Percentiles rank a stretch among this genome's conserved stretches.
Conservation (phyloP, 1,140 invertebrate genomes). For the Cheumatopsyche charites region DNA sequence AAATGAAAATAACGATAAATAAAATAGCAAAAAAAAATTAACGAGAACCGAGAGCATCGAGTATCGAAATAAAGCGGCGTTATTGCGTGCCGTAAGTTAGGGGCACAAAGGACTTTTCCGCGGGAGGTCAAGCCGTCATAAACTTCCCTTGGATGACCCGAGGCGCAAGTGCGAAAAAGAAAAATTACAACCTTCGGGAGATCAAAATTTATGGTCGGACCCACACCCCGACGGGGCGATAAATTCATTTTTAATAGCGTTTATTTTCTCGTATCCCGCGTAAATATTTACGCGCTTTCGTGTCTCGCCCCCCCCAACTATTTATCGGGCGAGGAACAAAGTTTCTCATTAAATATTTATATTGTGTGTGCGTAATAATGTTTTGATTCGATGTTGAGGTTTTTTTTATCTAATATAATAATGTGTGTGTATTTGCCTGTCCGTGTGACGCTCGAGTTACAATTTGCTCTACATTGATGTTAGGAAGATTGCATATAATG, state of each 20-base stretch:
- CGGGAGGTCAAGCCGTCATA: constrained; percentile 17
- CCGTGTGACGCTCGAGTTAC: background rate
- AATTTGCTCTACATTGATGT: too few relatives aligned
- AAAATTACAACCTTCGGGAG: constrained; percentile 22
- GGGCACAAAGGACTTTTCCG: background rate
- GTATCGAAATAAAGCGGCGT: constrained; percentile 11
- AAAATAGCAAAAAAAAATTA: background rate
- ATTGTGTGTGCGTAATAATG: too few relatives aligned
- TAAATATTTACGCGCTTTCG: constrained; percentile 7
- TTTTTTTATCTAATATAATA: too few relatives aligned
- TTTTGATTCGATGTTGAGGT: too few relatives aligned
- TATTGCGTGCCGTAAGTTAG: constrained; percentile 22
- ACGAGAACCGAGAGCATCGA: background rate
- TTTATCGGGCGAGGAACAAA: too few relatives aligned
- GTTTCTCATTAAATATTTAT: too few relatives aligned
- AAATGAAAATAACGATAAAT: too few relatives aligned
- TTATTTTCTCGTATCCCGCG: constrained; percentile 17
- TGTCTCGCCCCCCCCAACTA: too few relatives aligned
- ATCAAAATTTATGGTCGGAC: constrained; percentile 18
- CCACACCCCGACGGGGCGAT: background rate
- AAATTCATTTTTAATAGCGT: constrained; percentile 28
- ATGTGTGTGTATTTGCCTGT: background rate
- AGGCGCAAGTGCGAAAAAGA: constrained; percentile 23
- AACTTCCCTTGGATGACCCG: constrained; percentile 14
- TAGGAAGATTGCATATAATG: too few relatives aligned